Percentiles rank a stretch among this genome's conserved stretches.
Conservation (phyloP, 2,113 vertebrate genomes). For the Vulpes ferrilata region DNA sequence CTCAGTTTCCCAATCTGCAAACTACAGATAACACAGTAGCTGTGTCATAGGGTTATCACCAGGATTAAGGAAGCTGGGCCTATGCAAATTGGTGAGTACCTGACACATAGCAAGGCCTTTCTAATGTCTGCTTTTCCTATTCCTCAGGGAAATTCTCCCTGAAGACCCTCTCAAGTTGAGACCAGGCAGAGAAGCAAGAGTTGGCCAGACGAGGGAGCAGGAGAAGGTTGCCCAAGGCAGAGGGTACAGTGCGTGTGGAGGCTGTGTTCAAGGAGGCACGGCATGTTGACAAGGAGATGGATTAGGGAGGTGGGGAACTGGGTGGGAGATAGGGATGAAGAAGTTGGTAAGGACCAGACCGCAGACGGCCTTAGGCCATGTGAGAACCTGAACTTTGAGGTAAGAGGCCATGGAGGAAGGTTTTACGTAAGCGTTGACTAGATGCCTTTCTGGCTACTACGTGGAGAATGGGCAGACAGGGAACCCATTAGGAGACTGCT, state of each 20-base stretch:
- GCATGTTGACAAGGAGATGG: background rate
- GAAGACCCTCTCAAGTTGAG: background rate
- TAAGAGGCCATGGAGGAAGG: background rate
- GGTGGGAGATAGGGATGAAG: too few species aligned
- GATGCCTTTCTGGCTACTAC: background rate
- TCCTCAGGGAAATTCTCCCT: background rate
- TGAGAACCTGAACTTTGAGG: background rate
- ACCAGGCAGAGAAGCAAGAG: background rate
- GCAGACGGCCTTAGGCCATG: background rate
- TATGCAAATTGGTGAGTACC: background rate
- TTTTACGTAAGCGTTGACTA: too few species aligned
- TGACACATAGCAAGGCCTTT: background rate
- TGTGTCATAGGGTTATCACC: accelerated
- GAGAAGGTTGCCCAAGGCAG: background rate
- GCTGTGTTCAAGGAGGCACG: accelerated
- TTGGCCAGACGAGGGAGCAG: background rate
- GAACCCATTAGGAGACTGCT: background rate
- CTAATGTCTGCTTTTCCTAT: background rate
- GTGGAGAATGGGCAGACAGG: accelerated
- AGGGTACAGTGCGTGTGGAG: accelerated
- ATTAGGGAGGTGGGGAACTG: background rate
- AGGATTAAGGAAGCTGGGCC: background rate
- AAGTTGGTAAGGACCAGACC: background rate
- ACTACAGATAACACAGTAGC: background rate
- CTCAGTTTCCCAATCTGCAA: background rate